Evolutionary conservation across 2,797 vertebrate species (phyloP).

Genomic region (Helostoma temminkii): DNA sequence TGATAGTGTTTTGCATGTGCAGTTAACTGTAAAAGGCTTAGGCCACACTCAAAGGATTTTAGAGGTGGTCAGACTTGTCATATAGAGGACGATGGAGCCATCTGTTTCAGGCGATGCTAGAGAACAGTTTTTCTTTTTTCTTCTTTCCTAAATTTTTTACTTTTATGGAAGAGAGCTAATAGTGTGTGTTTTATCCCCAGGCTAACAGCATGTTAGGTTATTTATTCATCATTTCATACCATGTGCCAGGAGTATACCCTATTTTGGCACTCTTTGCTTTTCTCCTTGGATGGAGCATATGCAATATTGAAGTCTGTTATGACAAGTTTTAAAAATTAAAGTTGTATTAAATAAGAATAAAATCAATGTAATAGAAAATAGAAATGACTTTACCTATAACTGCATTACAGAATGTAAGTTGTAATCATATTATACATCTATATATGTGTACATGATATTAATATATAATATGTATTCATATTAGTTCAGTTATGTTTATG

Average conservation of each 20-base stretch:
- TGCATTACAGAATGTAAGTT: slow-evolving; percentile 8
- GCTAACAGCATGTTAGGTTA: slow-evolving; percentile 80
- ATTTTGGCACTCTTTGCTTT: slow-evolving; percentile 55
- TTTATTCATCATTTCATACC: slow-evolving; percentile 79
- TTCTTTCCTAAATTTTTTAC: slow-evolving; percentile 8
- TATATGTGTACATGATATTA: no score
- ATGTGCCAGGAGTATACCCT: slow-evolving; percentile 69
- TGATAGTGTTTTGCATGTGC: slow-evolving; percentile 37
- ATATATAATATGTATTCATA: slow-evolving; percentile 21
- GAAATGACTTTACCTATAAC: slow-evolving; percentile 11
- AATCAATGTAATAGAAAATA: slow-evolving; percentile 16
- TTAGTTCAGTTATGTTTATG: slow-evolving; percentile 20
- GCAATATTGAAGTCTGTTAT: slow-evolving; percentile 52
- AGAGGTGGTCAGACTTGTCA: slow-evolving; percentile 56
- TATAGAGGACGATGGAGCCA: slow-evolving; percentile 67
- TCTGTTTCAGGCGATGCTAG: slow-evolving; percentile 60
- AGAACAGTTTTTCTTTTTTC: slow-evolving; percentile 22
- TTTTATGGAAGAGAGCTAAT: slow-evolving; percentile 48
- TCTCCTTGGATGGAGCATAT: slow-evolving; percentile 69
- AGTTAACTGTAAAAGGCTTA: slow-evolving; percentile 34
- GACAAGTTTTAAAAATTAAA: slow-evolving; percentile 34
- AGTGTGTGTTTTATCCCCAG: slow-evolving; percentile 73
- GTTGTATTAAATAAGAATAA: slow-evolving; percentile 21
- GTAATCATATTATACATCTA: slow-evolving; percentile 24
- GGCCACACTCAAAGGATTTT: slow-evolving; percentile 54